phyloP scores from a whole-genome alignment of 1,140 invertebrate species.

The Drosophila lini region DNA sequence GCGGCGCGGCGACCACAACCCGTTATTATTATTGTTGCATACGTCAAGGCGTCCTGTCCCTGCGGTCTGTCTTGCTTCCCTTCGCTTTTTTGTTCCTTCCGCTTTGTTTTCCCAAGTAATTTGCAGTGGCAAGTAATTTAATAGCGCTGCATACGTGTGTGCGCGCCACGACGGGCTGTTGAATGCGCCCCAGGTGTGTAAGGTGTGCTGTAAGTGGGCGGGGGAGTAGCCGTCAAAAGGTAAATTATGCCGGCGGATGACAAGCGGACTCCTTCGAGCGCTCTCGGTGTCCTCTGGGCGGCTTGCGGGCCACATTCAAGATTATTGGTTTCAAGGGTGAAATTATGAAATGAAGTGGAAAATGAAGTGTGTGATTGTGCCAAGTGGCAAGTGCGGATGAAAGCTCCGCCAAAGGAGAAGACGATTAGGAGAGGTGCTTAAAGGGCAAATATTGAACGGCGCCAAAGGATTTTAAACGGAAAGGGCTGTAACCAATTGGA shows the following conservation, averaged over 20 bases:
- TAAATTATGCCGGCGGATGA: slow-evolving; percentile 50
- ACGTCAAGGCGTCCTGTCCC: slow-evolving; percentile 46
- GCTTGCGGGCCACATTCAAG: slow-evolving; percentile 33
- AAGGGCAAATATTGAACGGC: slow-evolving; percentile 1
- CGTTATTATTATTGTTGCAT: slow-evolving; percentile 68
- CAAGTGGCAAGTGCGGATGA: slow-evolving; percentile 32
- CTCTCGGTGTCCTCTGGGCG: slow-evolving; percentile 9
- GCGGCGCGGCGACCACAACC: slow-evolving; percentile 49
- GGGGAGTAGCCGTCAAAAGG: slow-evolving; percentile 41
- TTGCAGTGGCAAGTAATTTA: slow-evolving; percentile 60
- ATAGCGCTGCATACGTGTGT: slow-evolving; percentile 43
- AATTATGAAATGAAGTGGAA: slow-evolving; percentile 67
- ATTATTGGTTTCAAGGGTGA: slow-evolving; percentile 64
- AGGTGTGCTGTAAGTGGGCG: slow-evolving; percentile 11
- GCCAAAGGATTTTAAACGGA: neutral
- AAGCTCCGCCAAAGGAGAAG: slow-evolving; percentile 27
- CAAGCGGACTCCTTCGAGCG: slow-evolving; percentile 30
- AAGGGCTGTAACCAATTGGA: neutral
- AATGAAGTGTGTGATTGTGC: slow-evolving; percentile 60
- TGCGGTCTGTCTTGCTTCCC: slow-evolving; percentile 35
- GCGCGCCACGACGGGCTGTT: slow-evolving; percentile 32
- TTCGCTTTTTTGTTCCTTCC: slow-evolving; percentile 26
- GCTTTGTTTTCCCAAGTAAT: slow-evolving; percentile 65
- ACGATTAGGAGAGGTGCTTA: slow-evolving; percentile 3
- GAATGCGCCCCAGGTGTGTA: slow-evolving; percentile 48